Conservation (phyloP, 2,888 invertebrate genomes). For the Drosophila robusta region DNA sequence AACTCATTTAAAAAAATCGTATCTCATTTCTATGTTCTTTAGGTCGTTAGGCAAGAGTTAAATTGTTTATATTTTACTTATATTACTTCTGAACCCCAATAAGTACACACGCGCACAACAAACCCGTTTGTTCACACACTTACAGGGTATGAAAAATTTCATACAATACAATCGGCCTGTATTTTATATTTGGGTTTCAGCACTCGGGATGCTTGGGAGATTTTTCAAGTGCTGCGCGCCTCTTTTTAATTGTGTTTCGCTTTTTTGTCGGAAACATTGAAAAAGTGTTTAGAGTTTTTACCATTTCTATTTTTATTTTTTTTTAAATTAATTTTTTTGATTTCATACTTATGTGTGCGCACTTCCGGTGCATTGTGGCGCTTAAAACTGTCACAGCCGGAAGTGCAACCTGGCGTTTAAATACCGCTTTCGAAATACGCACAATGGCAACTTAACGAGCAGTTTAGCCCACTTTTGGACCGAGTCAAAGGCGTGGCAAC, state of each 20-base stretch:
- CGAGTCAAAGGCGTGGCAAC: conserved; percentile 34
- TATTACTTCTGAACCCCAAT: not conserved
- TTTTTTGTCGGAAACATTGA: conserved; percentile 32
- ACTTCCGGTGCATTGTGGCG: conserved; percentile 66
- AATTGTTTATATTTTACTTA: no score
- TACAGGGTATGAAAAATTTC: conserved; percentile 19
- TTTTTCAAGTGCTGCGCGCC: conserved; percentile 40
- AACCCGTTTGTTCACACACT: not conserved
- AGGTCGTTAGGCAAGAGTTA: no score
- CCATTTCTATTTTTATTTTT: conserved; percentile 3
- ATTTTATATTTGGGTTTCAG: conserved; percentile 18
- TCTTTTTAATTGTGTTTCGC: conserved; percentile 18
- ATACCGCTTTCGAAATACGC: conserved; percentile 45
- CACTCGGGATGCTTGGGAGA: conserved; percentile 19
- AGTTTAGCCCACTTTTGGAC: conserved; percentile 69
- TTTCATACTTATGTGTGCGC: conserved; percentile 48
- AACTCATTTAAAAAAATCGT: no score
- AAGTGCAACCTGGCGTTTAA: conserved; percentile 77
- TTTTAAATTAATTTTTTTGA: not conserved
- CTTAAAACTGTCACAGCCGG: conserved; percentile 73
- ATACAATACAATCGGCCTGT: not conserved
- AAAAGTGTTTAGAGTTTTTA: conserved; percentile 48
- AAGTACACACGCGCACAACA: not conserved
- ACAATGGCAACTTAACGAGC: conserved; percentile 70
- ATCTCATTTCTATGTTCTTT: no score